Conservation (phyloP, 1,140 invertebrate species). For the Thereuonema tuberculata region DNA sequence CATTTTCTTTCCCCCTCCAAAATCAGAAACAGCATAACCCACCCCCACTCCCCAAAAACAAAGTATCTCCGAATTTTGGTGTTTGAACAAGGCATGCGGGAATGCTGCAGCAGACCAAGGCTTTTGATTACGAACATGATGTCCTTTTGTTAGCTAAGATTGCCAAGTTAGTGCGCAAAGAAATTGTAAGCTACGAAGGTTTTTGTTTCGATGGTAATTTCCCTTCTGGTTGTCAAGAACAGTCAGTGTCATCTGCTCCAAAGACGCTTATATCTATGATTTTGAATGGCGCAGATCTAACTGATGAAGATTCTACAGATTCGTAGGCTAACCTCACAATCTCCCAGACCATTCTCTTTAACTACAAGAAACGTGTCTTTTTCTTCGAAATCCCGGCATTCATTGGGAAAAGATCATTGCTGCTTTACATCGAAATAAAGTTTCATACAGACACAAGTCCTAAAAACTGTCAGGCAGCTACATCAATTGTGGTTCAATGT, state of each 20-base stretch:
- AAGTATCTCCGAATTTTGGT: no score
- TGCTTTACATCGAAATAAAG: background rate
- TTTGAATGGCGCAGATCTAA: background rate
- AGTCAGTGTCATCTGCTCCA: background rate
- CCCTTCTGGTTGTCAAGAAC: background rate
- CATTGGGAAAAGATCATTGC: background rate
- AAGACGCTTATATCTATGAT: background rate
- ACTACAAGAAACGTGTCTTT: background rate
- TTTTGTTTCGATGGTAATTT: background rate
- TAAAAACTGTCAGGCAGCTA: background rate
- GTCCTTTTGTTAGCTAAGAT: no score
- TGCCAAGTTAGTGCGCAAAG: no score
- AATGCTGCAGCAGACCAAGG: no score
- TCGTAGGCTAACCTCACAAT: background rate
- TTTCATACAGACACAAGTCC: background rate
- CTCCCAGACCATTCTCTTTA: background rate
- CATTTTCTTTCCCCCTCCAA: no score
- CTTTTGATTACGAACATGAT: no score
- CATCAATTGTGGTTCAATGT: background rate
- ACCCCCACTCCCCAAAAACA: no score
- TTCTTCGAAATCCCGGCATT: conserved; percentile 5
- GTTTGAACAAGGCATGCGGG: no score
- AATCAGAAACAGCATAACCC: no score
- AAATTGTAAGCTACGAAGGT: no score
- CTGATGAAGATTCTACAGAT: background rate